A percentile compares a stretch with the other conserved stretches of the same genome.
Evolutionary conservation across 2,113 vertebrate genomes (phyloP).

Genomic region (Tetraodon nigroviridis): DNA sequence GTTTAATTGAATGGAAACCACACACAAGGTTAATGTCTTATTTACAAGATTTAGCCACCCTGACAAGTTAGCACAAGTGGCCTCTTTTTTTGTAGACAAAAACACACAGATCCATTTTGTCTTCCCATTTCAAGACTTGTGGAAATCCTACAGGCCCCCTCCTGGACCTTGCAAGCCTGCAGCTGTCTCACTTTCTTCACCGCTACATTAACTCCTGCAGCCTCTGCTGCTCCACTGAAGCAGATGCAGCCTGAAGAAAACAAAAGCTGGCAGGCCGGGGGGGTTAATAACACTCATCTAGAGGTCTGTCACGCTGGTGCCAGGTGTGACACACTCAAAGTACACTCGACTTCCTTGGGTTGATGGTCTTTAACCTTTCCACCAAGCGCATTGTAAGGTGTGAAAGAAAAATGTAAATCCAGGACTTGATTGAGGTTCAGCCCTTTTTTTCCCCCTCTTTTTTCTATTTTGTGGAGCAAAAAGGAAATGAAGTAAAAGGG

Average conservation of each 20-base stretch:
- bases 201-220: conserved; percentile 53
- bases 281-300: conserved; percentile 59
- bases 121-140: conserved; percentile 12
- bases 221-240: conserved; percentile 46
- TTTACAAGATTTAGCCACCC: conserved; percentile 46
- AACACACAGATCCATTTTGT: conserved; percentile 39
- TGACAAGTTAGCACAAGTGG: conserved; percentile 37
- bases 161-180: conserved; percentile 27
- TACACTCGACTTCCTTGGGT: conserved; percentile 48
- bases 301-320: conserved; percentile 34
- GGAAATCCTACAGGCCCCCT: conserved; percentile 13
- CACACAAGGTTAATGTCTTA: conserved; percentile 58
- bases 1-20: conserved; percentile 27
- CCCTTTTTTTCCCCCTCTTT: too few relatives aligned
- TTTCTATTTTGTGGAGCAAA: conserved; percentile 12
- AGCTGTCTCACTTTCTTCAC: conserved; percentile 45
- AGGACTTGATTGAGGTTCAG: conserved; percentile 13
- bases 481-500: conserved; percentile 10
- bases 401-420: conserved; percentile 11
- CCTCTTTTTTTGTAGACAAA: conserved; percentile 14
- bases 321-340: conserved; percentile 60
- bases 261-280: conserved; percentile 49
- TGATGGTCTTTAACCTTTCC: conserved; percentile 45
- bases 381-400: conserved; percentile 11
- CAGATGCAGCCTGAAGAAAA: conserved; percentile 54